Conservation (phyloP, 2,113 vertebrate genomes). For the Ranitomeya imitator region DNA sequence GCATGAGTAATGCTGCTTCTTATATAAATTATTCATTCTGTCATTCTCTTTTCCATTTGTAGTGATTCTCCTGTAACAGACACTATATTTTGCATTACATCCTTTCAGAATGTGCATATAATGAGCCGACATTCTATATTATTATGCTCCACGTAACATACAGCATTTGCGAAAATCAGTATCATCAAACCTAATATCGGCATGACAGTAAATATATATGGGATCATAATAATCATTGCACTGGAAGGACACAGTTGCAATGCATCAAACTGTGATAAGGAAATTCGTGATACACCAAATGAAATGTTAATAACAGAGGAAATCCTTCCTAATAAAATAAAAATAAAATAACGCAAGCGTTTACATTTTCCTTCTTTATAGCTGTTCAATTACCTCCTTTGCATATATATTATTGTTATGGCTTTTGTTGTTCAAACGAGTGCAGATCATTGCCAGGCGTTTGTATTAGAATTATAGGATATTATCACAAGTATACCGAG, state of each 20-base stretch:
- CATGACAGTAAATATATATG: slow-evolving; percentile 42
- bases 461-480: neutral
- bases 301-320: slow-evolving; percentile 21
- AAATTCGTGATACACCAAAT: slow-evolving; percentile 6
- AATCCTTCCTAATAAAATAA: slow-evolving; percentile 20
- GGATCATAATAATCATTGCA: slow-evolving; percentile 38
- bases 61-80: slow-evolving; percentile 60
- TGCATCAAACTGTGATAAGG: slow-evolving; percentile 16
- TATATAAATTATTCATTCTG: slow-evolving; percentile 57
- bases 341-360: neutral
- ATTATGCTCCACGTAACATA: slow-evolving; percentile 46
- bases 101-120: slow-evolving; percentile 50
- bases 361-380: slow-evolving; percentile 15
- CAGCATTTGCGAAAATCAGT: slow-evolving; percentile 20
- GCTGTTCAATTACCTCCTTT: slow-evolving; percentile 7
- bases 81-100: slow-evolving; percentile 55
- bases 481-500: neutral
- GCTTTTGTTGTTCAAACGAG: neutral
- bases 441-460: neutral
- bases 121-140: slow-evolving; percentile 45
- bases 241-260: neutral
- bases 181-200: slow-evolving; percentile 45
- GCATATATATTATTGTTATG: slow-evolving; percentile 10
- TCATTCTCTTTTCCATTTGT: slow-evolving; percentile 52
- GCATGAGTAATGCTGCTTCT: slow-evolving; percentile 49